A percentile compares a stretch with the other conserved stretches of the same genome.
Conservation (phyloP, 2,113 vertebrate species). For the Corapipo altera region DNA sequence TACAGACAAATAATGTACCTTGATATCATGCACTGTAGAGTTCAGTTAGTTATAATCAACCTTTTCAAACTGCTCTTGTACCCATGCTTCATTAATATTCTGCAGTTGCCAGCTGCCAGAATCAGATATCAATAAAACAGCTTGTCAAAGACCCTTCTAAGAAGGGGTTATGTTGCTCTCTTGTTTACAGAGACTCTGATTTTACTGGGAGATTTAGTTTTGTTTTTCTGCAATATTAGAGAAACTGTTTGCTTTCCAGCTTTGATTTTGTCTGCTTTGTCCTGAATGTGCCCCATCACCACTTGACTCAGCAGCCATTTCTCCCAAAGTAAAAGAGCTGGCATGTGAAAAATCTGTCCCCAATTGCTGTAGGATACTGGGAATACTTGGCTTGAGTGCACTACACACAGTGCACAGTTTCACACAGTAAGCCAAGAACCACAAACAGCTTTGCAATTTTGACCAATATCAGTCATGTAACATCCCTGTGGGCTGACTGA, state of each 20-base stretch:
- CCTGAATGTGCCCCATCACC: neutral
- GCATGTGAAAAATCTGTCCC: neutral
- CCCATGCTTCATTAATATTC: slow-evolving; percentile 32
- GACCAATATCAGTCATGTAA: neutral
- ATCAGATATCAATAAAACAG: slow-evolving; percentile 13
- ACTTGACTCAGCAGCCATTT: neutral
- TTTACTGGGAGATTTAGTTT: neutral
- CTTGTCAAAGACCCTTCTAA: slow-evolving; percentile 24
- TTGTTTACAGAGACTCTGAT: neutral
- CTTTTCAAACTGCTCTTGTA: neutral
- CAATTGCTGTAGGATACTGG: neutral
- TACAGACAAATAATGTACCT: slow-evolving; percentile 19
- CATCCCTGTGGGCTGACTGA: neutral
- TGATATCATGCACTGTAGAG: neutral
- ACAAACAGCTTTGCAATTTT: neutral
- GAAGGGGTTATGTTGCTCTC: neutral
- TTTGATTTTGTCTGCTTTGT: neutral
- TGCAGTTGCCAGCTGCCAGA: neutral
- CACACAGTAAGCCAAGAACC: neutral
- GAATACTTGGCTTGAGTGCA: neutral
- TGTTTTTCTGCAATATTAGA: neutral
- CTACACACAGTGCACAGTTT: neutral
- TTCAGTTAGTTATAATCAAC: slow-evolving; percentile 27
- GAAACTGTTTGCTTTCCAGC: neutral
- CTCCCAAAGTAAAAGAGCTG: neutral